Conservation (phyloP, 2,888 invertebrate species). For the Epirrhoe alternata region DNA sequence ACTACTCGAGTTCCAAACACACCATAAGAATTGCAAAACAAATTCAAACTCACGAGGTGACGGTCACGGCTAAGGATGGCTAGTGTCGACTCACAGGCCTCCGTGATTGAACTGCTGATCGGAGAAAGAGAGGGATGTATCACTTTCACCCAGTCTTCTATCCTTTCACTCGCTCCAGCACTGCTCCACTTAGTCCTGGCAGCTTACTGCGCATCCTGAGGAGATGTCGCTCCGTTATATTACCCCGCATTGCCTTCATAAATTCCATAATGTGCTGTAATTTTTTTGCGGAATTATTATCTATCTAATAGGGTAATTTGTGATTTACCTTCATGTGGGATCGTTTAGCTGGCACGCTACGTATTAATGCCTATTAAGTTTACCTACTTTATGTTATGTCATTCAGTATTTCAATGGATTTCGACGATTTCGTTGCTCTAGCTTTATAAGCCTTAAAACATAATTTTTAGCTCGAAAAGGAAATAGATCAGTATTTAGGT, state of each 20-base stretch:
- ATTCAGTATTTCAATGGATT: not conserved
- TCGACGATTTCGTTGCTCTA: not conserved
- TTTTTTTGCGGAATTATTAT: conserved; percentile 64
- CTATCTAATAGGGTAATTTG: conserved; percentile 69
- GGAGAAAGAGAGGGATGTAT: conserved; percentile 66
- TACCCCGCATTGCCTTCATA: conserved; percentile 58
- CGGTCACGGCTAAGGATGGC: conserved; percentile 35
- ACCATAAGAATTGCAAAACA: conserved; percentile 32
- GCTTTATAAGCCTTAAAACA: too few relatives aligned
- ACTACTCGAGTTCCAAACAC: conserved; percentile 4
- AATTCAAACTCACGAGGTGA: conserved; percentile 39
- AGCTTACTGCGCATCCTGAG: conserved; percentile 60
- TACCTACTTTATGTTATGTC: not conserved
- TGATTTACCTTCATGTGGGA: conserved; percentile 75
- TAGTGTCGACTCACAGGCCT: conserved; percentile 32
- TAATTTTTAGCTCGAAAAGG: not conserved
- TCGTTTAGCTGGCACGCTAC: conserved; percentile 39
- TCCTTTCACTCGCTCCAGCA: conserved; percentile 35
- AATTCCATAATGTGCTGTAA: conserved; percentile 69
- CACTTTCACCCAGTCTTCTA: conserved; percentile 69
- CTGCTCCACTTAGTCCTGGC: conserved; percentile 73
- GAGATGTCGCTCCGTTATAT: conserved; percentile 69
- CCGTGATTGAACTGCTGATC: conserved; percentile 36
- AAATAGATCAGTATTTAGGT: not conserved
- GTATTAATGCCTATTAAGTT: conserved; percentile 32